Conservation (phyloP, 2,797 vertebrate species). For the Glyptemys insculpta region DNA sequence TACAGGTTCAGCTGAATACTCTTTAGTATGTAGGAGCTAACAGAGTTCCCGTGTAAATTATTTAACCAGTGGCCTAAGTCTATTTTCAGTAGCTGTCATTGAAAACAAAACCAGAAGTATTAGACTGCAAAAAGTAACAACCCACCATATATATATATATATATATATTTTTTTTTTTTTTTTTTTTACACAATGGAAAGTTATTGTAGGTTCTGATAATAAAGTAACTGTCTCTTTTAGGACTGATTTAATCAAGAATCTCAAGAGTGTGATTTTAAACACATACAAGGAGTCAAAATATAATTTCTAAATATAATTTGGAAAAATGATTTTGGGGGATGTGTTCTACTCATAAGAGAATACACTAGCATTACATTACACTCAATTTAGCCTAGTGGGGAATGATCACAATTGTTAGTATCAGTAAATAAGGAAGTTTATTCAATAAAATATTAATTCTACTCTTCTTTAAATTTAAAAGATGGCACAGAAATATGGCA, state of each 20-base stretch:
- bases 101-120: neutral
- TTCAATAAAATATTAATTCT: neutral
- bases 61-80: neutral
- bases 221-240: neutral
- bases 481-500: neutral
- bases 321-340: neutral
- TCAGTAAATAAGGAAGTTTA: neutral
- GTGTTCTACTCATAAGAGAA: neutral
- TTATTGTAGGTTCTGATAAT: neutral
- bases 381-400: neutral
- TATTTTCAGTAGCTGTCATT: neutral
- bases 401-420: neutral
- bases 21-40: neutral
- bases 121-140: neutral
- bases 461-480: neutral
- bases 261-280: neutral
- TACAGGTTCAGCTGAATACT: neutral
- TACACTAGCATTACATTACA: neutral
- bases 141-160: too few species aligned
- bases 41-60: neutral
- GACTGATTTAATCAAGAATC: neutral
- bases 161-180: too few species aligned
- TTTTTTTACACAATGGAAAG: neutral
- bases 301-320: neutral
- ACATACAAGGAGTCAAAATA: neutral